These are phyloP conservation scores for Gymnoscopelus braueri DNA, from an alignment of 2,797 vertebrate genomes.

Conservation along the genomic window DNA sequence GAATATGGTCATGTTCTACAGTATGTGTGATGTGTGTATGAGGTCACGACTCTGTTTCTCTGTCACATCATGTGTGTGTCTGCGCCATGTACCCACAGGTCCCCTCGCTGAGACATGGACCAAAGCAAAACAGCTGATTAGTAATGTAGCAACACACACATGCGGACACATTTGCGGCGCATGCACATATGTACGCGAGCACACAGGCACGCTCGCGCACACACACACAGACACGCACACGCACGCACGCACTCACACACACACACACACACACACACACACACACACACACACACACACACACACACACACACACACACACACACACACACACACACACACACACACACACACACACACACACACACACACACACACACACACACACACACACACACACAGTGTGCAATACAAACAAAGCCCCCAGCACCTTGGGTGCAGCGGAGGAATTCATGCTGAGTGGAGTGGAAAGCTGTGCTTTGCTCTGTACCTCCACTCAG, in stretches of 20 bases:
- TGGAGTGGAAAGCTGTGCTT: slow-evolving; percentile 52
- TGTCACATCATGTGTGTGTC: slow-evolving; percentile 68
- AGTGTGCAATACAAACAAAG: slow-evolving; percentile 33
- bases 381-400: slow-evolving; percentile 27
- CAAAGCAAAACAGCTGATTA: slow-evolving; percentile 70
- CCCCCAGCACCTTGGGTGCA: slow-evolving; percentile 22
- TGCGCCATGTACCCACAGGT: slow-evolving; percentile 50
- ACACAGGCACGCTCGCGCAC: no score
- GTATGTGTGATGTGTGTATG: slow-evolving; percentile 41
- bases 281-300: slow-evolving; percentile 15
- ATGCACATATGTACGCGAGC: no score
- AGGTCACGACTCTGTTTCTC: slow-evolving; percentile 47
- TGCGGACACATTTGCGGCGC: background rate
- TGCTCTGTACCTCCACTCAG: slow-evolving; percentile 58
- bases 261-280: no score
- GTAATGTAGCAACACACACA: slow-evolving; percentile 42
- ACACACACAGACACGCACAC: background rate
- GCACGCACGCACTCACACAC: background rate
- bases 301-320: slow-evolving; percentile 1
- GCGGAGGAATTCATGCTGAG: slow-evolving; percentile 55
- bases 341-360: slow-evolving; percentile 9
- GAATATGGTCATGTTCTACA: slow-evolving; percentile 35
- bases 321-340: background rate
- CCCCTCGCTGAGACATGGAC: slow-evolving; percentile 52
- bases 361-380: slow-evolving; percentile 4